A percentile compares a stretch with the other conserved stretches of the same genome.
Evolutionary conservation across 1,140 invertebrate genomes (phyloP).

Genomic region (Drosophila saltans): DNA sequence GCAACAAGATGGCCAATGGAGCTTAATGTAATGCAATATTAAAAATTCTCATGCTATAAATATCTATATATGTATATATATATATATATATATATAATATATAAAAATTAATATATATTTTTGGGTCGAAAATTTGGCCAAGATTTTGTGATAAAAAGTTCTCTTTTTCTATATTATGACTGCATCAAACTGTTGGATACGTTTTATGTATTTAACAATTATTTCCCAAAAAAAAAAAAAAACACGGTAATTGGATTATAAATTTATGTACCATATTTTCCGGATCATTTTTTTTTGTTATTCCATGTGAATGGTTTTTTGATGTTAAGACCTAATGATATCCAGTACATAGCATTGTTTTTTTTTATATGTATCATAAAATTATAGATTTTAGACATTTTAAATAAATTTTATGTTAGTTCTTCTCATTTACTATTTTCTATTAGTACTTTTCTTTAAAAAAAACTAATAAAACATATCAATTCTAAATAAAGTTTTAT

Average conservation of each 20-base stretch:
- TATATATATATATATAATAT: slow-evolving; percentile 38
- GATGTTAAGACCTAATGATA: not conserved
- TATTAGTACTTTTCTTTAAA: no score
- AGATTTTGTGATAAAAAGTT: slow-evolving; percentile 64
- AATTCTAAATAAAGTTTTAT: no score
- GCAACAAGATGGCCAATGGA: slow-evolving; percentile 57
- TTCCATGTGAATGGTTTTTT: no score
- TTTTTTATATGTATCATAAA: slow-evolving; percentile 23
- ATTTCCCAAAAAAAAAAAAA: slow-evolving; percentile 37
- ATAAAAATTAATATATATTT: slow-evolving; percentile 37
- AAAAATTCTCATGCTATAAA: slow-evolving; percentile 18
- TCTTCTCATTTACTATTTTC: no score
- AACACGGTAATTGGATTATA: slow-evolving; percentile 76
- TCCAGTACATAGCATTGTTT: slow-evolving; percentile 20
- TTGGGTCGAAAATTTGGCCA: slow-evolving; percentile 51
- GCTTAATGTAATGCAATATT: slow-evolving; percentile 72
- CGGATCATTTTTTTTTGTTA: slow-evolving; percentile 54
- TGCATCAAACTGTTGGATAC: not conserved
- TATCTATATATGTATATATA: slow-evolving; percentile 4
- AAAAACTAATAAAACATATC: no score
- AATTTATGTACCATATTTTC: slow-evolving; percentile 61
- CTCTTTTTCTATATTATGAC: slow-evolving; percentile 36
- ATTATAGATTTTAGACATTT: no score
- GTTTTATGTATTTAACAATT: slow-evolving; percentile 18
- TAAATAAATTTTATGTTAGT: no score